Evolutionary conservation across 1,140 invertebrate species (phyloP), one percentile per base, ranked within the genome.

Genomic region (Drosophila repleta): DNA sequence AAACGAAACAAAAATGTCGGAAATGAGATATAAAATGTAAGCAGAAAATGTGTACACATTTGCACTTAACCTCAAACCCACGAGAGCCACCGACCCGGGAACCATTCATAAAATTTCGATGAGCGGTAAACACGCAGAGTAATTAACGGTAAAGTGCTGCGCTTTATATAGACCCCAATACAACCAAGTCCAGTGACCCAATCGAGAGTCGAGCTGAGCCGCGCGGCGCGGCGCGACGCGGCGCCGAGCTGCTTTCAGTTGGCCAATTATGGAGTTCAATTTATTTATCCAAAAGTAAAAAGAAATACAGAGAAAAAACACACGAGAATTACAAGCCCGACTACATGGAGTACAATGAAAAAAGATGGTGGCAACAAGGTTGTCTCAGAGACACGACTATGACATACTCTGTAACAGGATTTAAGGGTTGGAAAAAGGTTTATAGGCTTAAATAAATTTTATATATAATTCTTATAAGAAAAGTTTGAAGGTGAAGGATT

Each of bases 71-170:
- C 78, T 55, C 82, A 74, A 79, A 68, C 63, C 39, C 32, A 26
- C 15, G 24, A 3, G 18, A 32, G 35, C 37, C 70, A 56, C 46
- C 57, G n/a, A 37, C 20, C 46, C 58, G 20, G 18, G 45, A 71
- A 8, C 69, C 79, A 76, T 78, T 88, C 84, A 89, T 88, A 74
- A 83, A 88, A 89, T 83, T 89, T 83, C 83, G 83, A 88, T 89
- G 83, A 83, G 83, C 83, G 83, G 79, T 88, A 88, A 88, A 82
- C 83, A 88, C 83, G 83, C 79, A 73, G 79, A 88, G 83, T 88
- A 88, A 88, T 88, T 88, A 88, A 89, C 76, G 79, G 55, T 67
- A 83, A 88, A 88, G 84, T 83, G 79, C 83, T 74, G 63, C 21
- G 45, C 80, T 84, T 76, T 83, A 79, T 79, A 73, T 66, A 67